Conservation (phyloP, 1,140 invertebrate genomes). For the Lepidurus couesii region DNA sequence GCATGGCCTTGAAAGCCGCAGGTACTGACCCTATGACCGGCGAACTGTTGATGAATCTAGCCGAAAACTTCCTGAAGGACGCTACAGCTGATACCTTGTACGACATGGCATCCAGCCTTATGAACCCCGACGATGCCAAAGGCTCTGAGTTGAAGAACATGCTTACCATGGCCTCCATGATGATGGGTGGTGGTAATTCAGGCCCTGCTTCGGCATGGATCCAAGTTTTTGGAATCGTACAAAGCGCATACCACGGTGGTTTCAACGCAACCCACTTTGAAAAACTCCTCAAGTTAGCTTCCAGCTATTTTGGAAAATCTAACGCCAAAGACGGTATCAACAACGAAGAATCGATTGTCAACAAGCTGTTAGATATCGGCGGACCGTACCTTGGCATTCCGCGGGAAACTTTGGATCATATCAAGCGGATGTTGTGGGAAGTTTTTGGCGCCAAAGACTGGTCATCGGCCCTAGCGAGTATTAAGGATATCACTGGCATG, state of each 20-base stretch:
- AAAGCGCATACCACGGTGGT: conserved; percentile 3
- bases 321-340: conserved; percentile 4
- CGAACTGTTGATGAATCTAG: conserved; percentile 22
- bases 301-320: conserved; percentile 4
- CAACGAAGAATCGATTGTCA: conserved; percentile 23
- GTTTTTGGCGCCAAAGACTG: conserved; percentile 28
- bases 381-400: conserved; percentile 27
- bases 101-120: conserved; percentile 31
- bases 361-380: neutral
- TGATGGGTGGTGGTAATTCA: conserved; percentile 11
- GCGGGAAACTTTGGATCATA: neutral
- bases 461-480: neutral
- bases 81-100: conserved; percentile 28
- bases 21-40: conserved; percentile 26
- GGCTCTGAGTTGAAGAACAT: conserved; percentile 23
- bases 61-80: conserved; percentile 23
- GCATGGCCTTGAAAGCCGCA: conserved; percentile 15
- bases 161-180: conserved; percentile 28
- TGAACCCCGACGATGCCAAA: conserved; percentile 16
- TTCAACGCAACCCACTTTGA: conserved; percentile 25
- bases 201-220: neutral
- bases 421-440: neutral
- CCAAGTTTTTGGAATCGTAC: conserved; percentile 24
- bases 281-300: conserved; percentile 18
- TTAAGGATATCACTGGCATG: conserved; percentile 26